These are phyloP conservation scores for Hirundichthys speculiger DNA, from an alignment of 2,113 vertebrate genomes.

Conservation along the genomic window DNA sequence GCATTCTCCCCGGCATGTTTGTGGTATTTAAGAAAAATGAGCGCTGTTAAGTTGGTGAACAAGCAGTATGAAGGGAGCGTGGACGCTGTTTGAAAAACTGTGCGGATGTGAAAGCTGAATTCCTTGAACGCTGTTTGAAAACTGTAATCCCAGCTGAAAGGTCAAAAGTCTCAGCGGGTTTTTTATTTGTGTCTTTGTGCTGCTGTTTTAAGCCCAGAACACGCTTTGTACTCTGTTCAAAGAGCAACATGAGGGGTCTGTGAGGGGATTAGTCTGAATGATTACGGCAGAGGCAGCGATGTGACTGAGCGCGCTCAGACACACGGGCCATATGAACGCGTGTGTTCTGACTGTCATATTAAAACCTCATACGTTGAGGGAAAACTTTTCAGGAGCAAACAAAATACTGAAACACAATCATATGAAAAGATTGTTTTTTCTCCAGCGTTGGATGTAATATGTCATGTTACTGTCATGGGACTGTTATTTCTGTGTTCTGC, in stretches of 20 bases:
- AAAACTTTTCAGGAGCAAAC: slow-evolving; percentile 34
- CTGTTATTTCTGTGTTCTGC: too few relatives aligned
- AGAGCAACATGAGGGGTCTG: slow-evolving; percentile 79
- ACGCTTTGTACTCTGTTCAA: slow-evolving; percentile 80
- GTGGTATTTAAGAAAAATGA: slow-evolving; percentile 67
- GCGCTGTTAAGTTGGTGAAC: slow-evolving; percentile 56
- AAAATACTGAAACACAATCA: background rate
- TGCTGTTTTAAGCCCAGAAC: slow-evolving; percentile 78
- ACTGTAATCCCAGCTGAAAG: slow-evolving; percentile 78
- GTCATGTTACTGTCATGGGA: too few relatives aligned
- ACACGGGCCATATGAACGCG: slow-evolving; percentile 1
- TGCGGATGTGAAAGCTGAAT: slow-evolving; percentile 66
- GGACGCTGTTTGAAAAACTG: slow-evolving; percentile 61
- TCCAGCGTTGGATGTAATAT: too few relatives aligned
- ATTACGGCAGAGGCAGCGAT: slow-evolving; percentile 60
- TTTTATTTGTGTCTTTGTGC: slow-evolving; percentile 79
- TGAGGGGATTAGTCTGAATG: slow-evolving; percentile 81
- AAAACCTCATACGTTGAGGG: slow-evolving; percentile 38
- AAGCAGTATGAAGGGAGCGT: slow-evolving; percentile 61
- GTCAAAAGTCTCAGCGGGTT: slow-evolving; percentile 80
- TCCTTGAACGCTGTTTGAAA: slow-evolving; percentile 79
- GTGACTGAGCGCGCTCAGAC: slow-evolving; percentile 33
- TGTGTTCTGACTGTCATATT: slow-evolving; percentile 27
- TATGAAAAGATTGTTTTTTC: too few relatives aligned
- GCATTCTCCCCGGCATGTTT: slow-evolving; percentile 38